A percentile compares a stretch with the other conserved stretches of the same genome.
These are phyloP conservation scores for Drosophila meridionalis DNA, from an alignment of 2,888 invertebrate genomes.

Conservation along the genomic window DNA sequence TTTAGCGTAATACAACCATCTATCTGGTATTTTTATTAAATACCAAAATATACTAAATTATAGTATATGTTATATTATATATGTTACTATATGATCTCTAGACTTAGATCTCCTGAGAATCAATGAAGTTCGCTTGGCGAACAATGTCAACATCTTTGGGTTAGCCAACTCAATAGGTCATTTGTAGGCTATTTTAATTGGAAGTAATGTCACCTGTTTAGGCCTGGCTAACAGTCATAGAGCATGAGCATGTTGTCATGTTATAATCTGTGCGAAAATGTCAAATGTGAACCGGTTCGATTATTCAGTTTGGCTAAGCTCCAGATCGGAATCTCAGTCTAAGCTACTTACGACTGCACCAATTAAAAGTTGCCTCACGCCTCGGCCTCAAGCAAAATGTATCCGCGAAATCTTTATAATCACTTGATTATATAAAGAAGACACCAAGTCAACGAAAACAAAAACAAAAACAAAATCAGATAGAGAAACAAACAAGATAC, in stretches of 20 bases:
- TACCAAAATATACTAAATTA: too few relatives aligned
- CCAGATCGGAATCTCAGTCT: slow-evolving; percentile 29
- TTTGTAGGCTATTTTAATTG: not conserved
- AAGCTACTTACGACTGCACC: slow-evolving; percentile 38
- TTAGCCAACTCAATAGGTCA: not conserved
- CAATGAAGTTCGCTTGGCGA: not conserved
- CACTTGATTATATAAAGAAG: slow-evolving; percentile 1
- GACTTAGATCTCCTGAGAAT: too few relatives aligned
- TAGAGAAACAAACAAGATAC: slow-evolving; percentile 11
- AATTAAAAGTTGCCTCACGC: slow-evolving; percentile 20
- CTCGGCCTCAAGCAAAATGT: not conserved
- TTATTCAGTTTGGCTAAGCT: slow-evolving; percentile 23
- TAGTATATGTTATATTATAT: not conserved
- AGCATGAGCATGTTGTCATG: slow-evolving; percentile 11
- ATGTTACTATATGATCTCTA: not conserved
- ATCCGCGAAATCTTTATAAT: slow-evolving; percentile 35
- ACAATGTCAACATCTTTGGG: not conserved
- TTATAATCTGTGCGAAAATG: slow-evolving; percentile 21
- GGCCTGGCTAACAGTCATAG: not conserved
- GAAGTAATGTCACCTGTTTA: not conserved
- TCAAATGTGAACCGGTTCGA: slow-evolving; percentile 39
- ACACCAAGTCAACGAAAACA: slow-evolving; percentile 3
- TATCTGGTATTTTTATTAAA: too few relatives aligned
- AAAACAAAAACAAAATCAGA: slow-evolving; percentile 1
- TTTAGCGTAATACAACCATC: too few relatives aligned